Evolutionary conservation across 2,797 vertebrate genomes (phyloP).

Genomic region (Tokudaia tokunoshimensis): DNA sequence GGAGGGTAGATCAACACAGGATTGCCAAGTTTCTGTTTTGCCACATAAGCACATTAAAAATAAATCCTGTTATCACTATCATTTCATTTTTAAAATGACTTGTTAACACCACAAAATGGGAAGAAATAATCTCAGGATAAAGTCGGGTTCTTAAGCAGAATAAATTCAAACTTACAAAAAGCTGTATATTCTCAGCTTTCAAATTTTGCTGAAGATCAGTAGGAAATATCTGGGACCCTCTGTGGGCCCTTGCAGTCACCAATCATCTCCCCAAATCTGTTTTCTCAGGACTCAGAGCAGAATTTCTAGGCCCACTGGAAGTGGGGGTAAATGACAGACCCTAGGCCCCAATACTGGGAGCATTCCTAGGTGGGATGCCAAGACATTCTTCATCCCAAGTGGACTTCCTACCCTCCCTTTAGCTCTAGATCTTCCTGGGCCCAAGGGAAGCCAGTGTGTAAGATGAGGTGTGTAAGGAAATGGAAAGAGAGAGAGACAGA

Average conservation of each 20-base stretch:
- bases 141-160: constrained; percentile 49
- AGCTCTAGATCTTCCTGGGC: background rate
- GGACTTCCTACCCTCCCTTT: background rate
- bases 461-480: background rate
- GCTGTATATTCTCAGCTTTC: background rate
- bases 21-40: constrained; percentile 77
- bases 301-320: background rate
- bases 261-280: background rate
- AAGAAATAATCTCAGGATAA: constrained; percentile 57
- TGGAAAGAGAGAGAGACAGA: background rate
- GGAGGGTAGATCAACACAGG: constrained; percentile 64
- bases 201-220: background rate
- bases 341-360: background rate
- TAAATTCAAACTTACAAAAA: constrained; percentile 62
- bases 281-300: background rate
- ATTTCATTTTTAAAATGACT: constrained; percentile 78
- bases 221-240: background rate
- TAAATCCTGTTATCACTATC: constrained; percentile 75
- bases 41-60: constrained; percentile 81
- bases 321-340: background rate
- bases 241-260: background rate
- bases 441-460: background rate
- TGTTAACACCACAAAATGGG: constrained; percentile 71
- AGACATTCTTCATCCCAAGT: background rate
- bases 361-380: background rate